Evolutionary conservation across 2,888 invertebrate genomes (phyloP).

Genomic region (Oscheius onirici): DNA sequence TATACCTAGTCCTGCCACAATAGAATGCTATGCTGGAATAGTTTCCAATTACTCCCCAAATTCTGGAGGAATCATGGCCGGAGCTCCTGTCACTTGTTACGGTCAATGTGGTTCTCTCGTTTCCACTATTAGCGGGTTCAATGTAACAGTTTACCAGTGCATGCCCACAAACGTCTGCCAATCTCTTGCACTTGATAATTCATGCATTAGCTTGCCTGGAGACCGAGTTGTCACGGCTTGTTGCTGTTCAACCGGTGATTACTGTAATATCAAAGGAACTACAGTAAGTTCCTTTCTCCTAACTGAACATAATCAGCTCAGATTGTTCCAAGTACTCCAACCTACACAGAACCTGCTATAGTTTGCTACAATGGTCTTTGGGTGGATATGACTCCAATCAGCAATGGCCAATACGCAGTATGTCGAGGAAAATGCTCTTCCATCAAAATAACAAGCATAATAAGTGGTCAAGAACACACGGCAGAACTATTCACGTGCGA

Average conservation of each 20-base stretch:
- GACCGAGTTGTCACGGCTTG: slow-evolving; percentile 43
- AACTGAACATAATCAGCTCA: not conserved
- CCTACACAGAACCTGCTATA: slow-evolving; percentile 40
- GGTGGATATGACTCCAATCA: slow-evolving; percentile 33
- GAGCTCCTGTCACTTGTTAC: slow-evolving; percentile 40
- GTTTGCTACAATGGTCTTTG: slow-evolving; percentile 53
- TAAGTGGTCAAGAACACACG: slow-evolving; percentile 10
- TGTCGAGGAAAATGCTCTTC: slow-evolving; percentile 47
- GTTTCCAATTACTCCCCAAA: slow-evolving; percentile 18
- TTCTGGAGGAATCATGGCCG: slow-evolving; percentile 19
- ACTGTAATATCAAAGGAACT: slow-evolving; percentile 44
- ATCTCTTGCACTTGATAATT: slow-evolving; percentile 42
- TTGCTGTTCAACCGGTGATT: slow-evolving; percentile 50
- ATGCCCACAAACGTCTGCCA: slow-evolving; percentile 36
- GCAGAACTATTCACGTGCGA: slow-evolving; percentile 34
- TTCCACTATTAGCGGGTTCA: slow-evolving; percentile 40
- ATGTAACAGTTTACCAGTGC: slow-evolving; percentile 47
- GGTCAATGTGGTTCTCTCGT: slow-evolving; percentile 46
- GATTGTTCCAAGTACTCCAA: slow-evolving; percentile 37
- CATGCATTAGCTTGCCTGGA: slow-evolving; percentile 36
- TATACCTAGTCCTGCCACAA: not conserved
- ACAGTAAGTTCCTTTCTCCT: slow-evolving; percentile 12
- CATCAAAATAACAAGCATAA: slow-evolving; percentile 22
- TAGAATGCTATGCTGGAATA: slow-evolving; percentile 53
- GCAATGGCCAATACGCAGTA: slow-evolving; percentile 5